Evolutionary conservation across 64 coral and sea anemone species (phyloP).

Genomic region (Montipora capricornis): DNA sequence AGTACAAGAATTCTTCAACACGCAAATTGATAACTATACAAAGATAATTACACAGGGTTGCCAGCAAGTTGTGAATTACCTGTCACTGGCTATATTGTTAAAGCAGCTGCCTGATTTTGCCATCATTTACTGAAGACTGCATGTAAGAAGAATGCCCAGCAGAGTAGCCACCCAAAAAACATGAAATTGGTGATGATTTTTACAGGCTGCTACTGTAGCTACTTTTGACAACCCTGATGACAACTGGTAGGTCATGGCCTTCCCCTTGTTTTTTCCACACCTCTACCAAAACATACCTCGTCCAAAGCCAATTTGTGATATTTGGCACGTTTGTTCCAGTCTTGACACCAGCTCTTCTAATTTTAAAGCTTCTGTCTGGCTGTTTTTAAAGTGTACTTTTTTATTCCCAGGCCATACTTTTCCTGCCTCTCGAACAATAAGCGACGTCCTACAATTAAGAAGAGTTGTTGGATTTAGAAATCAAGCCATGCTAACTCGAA

Average conservation of each 20-base stretch:
- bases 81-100: background rate
- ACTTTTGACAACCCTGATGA: background rate
- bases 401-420: slow-evolving; percentile 50
- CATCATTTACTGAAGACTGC: background rate
- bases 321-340: slow-evolving; percentile 16
- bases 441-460: slow-evolving; percentile 32
- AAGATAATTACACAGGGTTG: too few relatives aligned
- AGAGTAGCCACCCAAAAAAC: too few relatives aligned
- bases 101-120: slow-evolving; percentile 2
- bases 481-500: background rate
- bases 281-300: slow-evolving; percentile 23
- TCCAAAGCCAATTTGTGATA: slow-evolving; percentile 46
- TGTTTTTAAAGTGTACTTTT: slow-evolving; percentile 50
- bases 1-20: too few relatives aligned
- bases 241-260: background rate
- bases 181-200: too few relatives aligned
- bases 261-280: slow-evolving; percentile 4
- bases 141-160: too few relatives aligned
- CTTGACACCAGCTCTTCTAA: slow-evolving; percentile 41
- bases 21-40: too few relatives aligned
- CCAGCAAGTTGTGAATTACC: too few relatives aligned
- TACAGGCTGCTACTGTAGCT: background rate
- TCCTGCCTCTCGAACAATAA: slow-evolving; percentile 44
- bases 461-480: slow-evolving; percentile 4
- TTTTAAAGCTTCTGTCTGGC: slow-evolving; percentile 15